phyloP scores from a whole-genome alignment of 2,113 vertebrate species.

The Cynoglossus semilaevis region DNA sequence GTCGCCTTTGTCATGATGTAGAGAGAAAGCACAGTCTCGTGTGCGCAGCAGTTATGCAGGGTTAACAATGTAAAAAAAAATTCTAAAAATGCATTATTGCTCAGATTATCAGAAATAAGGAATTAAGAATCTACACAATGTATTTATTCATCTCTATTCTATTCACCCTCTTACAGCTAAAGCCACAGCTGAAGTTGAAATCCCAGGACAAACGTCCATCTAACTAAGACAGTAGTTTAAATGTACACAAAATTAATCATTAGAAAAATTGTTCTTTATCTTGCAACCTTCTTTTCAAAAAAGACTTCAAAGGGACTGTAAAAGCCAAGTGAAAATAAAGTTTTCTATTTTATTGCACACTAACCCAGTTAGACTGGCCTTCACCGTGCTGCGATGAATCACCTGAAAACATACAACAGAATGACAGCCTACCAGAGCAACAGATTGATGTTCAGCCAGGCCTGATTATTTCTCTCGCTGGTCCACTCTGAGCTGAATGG shows the following conservation, averaged over 20 bases:
- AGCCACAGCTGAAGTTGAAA: no score
- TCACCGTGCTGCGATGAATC: neutral
- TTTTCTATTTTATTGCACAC: neutral
- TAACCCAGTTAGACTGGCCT: neutral
- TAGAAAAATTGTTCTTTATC: no score
- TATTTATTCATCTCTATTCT: no score
- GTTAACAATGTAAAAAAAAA: neutral
- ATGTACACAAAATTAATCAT: no score
- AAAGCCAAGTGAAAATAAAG: neutral
- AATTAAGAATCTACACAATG: no score
- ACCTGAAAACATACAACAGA: conserved; percentile 8
- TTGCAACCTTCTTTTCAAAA: no score
- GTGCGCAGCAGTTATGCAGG: no score
- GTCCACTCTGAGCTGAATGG: conserved; percentile 24
- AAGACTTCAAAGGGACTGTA: no score
- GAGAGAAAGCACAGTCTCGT: no score
- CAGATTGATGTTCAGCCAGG: conserved; percentile 36
- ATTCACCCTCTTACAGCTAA: no score
- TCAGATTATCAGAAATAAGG: neutral
- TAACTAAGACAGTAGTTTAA: no score
- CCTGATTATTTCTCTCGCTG: conserved; percentile 26
- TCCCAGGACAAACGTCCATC: no score
- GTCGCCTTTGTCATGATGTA: neutral
- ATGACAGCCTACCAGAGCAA: conserved; percentile 61
- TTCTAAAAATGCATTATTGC: neutral